These are phyloP conservation scores for Phrynocephalus versicolor DNA, from an alignment of 2,113 vertebrate species.

Conservation along the genomic window DNA sequence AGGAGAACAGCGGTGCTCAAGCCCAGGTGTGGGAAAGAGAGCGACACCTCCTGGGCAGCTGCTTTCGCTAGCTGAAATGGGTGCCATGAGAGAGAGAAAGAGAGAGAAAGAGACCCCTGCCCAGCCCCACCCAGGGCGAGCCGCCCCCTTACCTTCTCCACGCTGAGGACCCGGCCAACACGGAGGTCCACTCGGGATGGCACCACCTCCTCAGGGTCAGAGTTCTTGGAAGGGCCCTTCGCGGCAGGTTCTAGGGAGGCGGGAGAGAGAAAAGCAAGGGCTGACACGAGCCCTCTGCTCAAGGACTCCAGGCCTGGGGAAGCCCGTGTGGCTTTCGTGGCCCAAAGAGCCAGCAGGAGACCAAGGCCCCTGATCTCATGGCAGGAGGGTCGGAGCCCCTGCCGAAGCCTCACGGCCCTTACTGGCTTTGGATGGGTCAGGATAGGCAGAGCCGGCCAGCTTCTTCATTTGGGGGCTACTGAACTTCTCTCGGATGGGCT, in stretches of 20 bases:
- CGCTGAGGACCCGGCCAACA: constrained; percentile 89
- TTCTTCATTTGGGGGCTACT: constrained; percentile 86
- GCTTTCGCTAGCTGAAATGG: background rate
- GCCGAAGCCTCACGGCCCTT: too few relatives aligned
- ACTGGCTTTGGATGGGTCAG: constrained; percentile 87
- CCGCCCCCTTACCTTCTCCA: constrained; percentile 83
- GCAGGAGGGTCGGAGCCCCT: too few relatives aligned
- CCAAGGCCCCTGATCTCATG: too few relatives aligned
- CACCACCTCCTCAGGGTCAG: constrained; percentile 79
- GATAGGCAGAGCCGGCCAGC: constrained; percentile 84
- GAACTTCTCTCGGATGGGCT: constrained; percentile 96
- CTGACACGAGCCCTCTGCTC: background rate
- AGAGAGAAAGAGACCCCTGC: too few relatives aligned
- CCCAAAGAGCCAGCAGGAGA: background rate
- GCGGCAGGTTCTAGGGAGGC: constrained; percentile 74
- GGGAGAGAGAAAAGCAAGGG: background rate
- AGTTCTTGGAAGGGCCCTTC: constrained; percentile 79
- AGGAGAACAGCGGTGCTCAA: background rate
- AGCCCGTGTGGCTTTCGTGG: too few relatives aligned
- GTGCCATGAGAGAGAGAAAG: background rate
- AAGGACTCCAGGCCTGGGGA: background rate
- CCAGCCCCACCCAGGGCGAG: too few relatives aligned
- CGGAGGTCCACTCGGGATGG: constrained; percentile 93
- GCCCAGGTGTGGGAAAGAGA: background rate
- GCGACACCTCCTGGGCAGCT: background rate